Percentiles rank a stretch among this genome's conserved stretches.
Evolutionary conservation across 2,797 vertebrate genomes (phyloP).

Genomic region (Euphonia xanthogaster): DNA sequence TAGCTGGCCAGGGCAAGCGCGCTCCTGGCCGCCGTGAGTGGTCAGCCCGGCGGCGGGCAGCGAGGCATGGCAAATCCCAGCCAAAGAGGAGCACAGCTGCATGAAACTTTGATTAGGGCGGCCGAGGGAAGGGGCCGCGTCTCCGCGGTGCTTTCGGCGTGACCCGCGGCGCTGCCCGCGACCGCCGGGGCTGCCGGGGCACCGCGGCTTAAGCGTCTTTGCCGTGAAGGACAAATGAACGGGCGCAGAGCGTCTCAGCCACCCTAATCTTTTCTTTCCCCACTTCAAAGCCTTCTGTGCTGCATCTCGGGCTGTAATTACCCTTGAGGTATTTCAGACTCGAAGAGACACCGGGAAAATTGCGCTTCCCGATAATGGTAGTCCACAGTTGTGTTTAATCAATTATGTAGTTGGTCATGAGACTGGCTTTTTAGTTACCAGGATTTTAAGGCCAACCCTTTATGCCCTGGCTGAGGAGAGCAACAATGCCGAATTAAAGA

Average conservation of each 20-base stretch:
- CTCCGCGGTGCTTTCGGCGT: slow-evolving; percentile 30
- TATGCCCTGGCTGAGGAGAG: slow-evolving; percentile 48
- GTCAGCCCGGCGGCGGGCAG: slow-evolving; percentile 50
- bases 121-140: slow-evolving; percentile 62
- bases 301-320: slow-evolving; percentile 75
- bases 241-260: slow-evolving; percentile 56
- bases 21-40: slow-evolving; percentile 45
- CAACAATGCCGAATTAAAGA: slow-evolving; percentile 58
- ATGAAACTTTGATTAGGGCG: slow-evolving; percentile 70
- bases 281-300: slow-evolving; percentile 76
- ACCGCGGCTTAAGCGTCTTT: slow-evolving; percentile 52
- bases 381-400: slow-evolving; percentile 79
- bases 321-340: slow-evolving; percentile 80
- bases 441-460: slow-evolving; percentile 61
- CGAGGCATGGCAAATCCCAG: slow-evolving; percentile 61
- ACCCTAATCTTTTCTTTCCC: slow-evolving; percentile 76
- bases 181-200: slow-evolving; percentile 39
- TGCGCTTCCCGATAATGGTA: slow-evolving; percentile 75
- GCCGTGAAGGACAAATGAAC: slow-evolving; percentile 72
- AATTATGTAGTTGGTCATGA: slow-evolving; percentile 79
- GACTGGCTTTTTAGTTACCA: slow-evolving; percentile 73
- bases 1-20: slow-evolving; percentile 64
- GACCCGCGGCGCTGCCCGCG: slow-evolving; percentile 72
- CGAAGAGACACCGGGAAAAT: slow-evolving; percentile 74
- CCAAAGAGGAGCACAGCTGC: slow-evolving; percentile 65